Percentiles rank a stretch among this genome's conserved stretches.
These are phyloP conservation scores for Hirundichthys speculiger DNA, from an alignment of 2,113 vertebrate species.

Conservation along the genomic window DNA sequence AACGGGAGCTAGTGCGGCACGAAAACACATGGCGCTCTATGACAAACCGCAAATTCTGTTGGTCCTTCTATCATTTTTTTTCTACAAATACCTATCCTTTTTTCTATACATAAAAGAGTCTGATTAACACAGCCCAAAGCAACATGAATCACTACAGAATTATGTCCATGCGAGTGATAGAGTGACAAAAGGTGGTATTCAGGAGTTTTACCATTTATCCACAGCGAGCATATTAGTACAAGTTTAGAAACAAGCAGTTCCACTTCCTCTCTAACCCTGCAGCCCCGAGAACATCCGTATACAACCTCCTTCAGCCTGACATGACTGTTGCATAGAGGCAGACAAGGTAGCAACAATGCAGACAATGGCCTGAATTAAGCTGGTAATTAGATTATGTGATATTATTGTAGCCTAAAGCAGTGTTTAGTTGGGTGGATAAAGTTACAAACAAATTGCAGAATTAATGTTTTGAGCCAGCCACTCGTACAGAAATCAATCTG, in stretches of 20 bases:
- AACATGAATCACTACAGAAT: constrained; percentile 44
- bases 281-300: constrained; percentile 28
- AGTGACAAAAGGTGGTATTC: constrained; percentile 54
- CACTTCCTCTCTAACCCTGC: constrained; percentile 31
- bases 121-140: constrained; percentile 3
- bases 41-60: not conserved
- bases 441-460: not conserved
- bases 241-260: constrained; percentile 49
- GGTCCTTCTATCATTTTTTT: too few relatives aligned
- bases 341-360: constrained; percentile 41
- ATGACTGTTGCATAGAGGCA: constrained; percentile 31
- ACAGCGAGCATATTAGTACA: constrained; percentile 14
- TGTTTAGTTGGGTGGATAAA: constrained; percentile 34
- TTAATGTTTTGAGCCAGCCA: not conserved
- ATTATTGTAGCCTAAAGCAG: constrained; percentile 50
- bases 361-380: constrained; percentile 33
- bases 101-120: not conserved
- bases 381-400: constrained; percentile 62
- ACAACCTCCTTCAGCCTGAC: constrained; percentile 39
- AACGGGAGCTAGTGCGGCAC: constrained; percentile 38
- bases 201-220: constrained; percentile 45
- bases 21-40: constrained; percentile 16
- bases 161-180: constrained; percentile 14
- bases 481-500: too few relatives aligned
- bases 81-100: too few relatives aligned